These are phyloP conservation scores for Sthenelais limicola DNA, from an alignment of 2,888 invertebrate species.

Conservation along the genomic window DNA sequence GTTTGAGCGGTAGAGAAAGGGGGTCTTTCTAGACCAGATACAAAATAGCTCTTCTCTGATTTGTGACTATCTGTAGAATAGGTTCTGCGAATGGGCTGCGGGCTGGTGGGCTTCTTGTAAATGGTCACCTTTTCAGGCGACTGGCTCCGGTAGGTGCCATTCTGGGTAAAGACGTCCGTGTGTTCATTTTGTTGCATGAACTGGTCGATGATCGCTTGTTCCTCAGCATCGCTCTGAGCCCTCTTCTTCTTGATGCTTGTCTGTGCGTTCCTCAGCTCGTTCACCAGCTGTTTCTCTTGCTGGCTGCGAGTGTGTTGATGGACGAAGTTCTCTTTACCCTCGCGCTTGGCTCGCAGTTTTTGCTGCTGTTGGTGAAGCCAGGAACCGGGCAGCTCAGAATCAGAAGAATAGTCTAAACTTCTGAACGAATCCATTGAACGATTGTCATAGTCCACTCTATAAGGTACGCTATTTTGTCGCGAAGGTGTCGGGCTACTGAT, in stretches of 20 bases:
- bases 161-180: constrained; percentile 29
- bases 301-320: constrained; percentile 55
- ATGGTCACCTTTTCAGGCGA: constrained; percentile 30
- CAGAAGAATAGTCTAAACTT: constrained; percentile 47
- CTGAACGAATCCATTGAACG: constrained; percentile 51
- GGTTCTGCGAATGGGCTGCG: constrained; percentile 41
- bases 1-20: constrained; percentile 54
- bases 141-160: constrained; percentile 22
- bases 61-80: constrained; percentile 41
- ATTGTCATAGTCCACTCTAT: constrained; percentile 64
- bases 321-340: constrained; percentile 56
- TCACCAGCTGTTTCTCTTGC: constrained; percentile 85
- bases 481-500: constrained; percentile 41
- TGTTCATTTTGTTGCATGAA: constrained; percentile 41
- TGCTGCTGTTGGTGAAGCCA: constrained; percentile 71
- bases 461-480: constrained; percentile 55
- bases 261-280: constrained; percentile 74
- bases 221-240: constrained; percentile 74
- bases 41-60: constrained; percentile 49
- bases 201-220: constrained; percentile 59
- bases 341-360: constrained; percentile 62
- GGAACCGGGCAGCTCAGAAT: constrained; percentile 45
- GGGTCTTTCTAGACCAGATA: constrained; percentile 52
- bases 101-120: constrained; percentile 20
- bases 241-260: constrained; percentile 75